Evolutionary conservation across 2,113 vertebrate genomes (phyloP).

Genomic region (Psettodes erumei): DNA sequence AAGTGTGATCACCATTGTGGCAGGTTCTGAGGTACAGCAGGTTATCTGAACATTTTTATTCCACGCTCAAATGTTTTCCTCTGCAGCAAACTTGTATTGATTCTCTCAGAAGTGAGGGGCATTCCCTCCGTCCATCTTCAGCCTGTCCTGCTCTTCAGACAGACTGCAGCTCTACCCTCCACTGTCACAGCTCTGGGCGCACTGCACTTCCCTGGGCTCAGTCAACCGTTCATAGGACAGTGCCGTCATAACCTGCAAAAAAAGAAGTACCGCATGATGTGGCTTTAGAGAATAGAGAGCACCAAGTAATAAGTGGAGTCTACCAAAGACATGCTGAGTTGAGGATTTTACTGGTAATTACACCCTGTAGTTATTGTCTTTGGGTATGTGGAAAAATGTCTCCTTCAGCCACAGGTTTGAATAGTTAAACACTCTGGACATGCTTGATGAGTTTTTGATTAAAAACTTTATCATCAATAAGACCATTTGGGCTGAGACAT

Average conservation of each 20-base stretch:
- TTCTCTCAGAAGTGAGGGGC: slow-evolving; percentile 45
- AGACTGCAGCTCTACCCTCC: slow-evolving; percentile 59
- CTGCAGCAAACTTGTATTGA: slow-evolving; percentile 46
- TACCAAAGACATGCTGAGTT: slow-evolving; percentile 57
- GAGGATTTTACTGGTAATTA: slow-evolving; percentile 33
- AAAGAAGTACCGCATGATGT: slow-evolving; percentile 25
- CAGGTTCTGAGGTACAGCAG: slow-evolving; percentile 23
- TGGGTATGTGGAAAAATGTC: neutral
- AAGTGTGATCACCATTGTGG: slow-evolving; percentile 14
- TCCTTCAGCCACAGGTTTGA: neutral
- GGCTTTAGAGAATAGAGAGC: slow-evolving; percentile 32
- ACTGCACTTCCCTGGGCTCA: slow-evolving; percentile 73
- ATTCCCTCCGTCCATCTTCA: slow-evolving; percentile 17
- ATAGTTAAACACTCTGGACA: too few relatives aligned
- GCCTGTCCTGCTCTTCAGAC: slow-evolving; percentile 16
- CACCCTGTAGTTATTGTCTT: slow-evolving; percentile 23
- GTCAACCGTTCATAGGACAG: slow-evolving; percentile 83
- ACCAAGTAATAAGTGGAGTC: slow-evolving; percentile 24
- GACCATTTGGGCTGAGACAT: too few relatives aligned
- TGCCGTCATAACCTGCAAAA: slow-evolving; percentile 83
- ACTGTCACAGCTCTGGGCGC: slow-evolving; percentile 73
- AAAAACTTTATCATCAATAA: too few relatives aligned
- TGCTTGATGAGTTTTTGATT: too few relatives aligned
- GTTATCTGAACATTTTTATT: slow-evolving; percentile 42
- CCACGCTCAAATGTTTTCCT: slow-evolving; percentile 30